Conservation (phyloP, 1,140 invertebrate genomes). For the Nebria ingens region DNA sequence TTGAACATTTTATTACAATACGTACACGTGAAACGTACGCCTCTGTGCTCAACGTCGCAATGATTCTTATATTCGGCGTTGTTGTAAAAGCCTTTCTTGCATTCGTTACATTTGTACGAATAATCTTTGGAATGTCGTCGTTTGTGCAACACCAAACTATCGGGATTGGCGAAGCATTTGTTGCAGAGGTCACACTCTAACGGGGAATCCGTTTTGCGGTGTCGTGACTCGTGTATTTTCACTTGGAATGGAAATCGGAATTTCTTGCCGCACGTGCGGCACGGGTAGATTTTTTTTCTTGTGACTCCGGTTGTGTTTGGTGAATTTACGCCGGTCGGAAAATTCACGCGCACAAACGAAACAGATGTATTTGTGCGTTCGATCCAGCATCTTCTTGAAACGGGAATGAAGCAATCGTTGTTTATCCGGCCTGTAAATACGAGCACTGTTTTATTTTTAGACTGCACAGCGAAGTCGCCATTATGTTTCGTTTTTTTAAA, state of each 20-base stretch:
- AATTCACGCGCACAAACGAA: neutral
- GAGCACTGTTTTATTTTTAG: neutral
- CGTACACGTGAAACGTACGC: conserved; percentile 16
- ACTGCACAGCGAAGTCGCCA: no score
- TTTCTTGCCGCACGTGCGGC: conserved; percentile 7
- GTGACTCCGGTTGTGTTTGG: neutral
- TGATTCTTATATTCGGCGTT: conserved; percentile 16
- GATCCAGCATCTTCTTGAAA: no score
- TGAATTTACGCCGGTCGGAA: neutral
- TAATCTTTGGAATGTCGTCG: conserved; percentile 37
- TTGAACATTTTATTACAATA: conserved; percentile 21
- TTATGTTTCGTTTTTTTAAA: no score
- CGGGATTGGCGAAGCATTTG: conserved; percentile 36
- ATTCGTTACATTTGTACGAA: conserved; percentile 34
- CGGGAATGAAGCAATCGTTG: no score
- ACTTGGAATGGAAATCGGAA: conserved; percentile 2
- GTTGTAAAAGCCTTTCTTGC: conserved; percentile 18
- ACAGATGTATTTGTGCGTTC: neutral
- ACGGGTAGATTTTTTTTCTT: neutral
- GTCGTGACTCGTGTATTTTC: conserved; percentile 33
- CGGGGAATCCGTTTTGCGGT: conserved; percentile 80
- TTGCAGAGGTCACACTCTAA: conserved; percentile 45
- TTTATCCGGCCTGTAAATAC: neutral
- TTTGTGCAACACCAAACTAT: conserved; percentile 34
- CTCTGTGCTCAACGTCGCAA: conserved; percentile 10